A percentile compares a stretch with the other conserved stretches of the same genome.
Conservation (phyloP, 2,113 vertebrate genomes). For the Alouatta palliata region DNA sequence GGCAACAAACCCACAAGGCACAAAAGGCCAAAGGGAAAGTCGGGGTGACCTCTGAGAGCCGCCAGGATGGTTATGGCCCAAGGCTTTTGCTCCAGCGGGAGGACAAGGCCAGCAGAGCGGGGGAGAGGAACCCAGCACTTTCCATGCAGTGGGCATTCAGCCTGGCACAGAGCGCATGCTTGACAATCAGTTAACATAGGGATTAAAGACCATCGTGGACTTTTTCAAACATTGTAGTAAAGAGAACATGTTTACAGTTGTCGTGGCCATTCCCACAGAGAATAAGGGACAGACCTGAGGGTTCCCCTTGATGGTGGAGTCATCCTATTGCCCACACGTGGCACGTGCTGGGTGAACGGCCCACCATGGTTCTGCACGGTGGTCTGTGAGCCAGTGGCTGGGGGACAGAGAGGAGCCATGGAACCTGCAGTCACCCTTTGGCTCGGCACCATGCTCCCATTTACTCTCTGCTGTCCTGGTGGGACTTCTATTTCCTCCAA, state of each 20-base stretch:
- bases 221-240: background rate
- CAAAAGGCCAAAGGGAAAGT: background rate
- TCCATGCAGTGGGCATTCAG: background rate
- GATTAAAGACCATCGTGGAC: background rate
- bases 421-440: background rate
- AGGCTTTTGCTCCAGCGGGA: background rate
- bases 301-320: background rate
- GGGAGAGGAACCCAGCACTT: background rate
- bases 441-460: background rate
- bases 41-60: background rate
- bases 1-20: background rate
- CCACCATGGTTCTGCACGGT: background rate
- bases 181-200: background rate
- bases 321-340: background rate
- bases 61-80: too few species aligned
- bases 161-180: background rate
- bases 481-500: background rate
- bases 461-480: background rate
- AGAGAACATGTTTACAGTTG: background rate
- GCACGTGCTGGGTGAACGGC: fast-evolving
- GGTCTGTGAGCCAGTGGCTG: background rate
- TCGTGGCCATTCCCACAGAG: background rate
- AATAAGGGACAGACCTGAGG: background rate
- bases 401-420: background rate
- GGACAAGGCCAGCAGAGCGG: background rate